Conservation (phyloP, 2,888 invertebrate species). For the Dynastes tityus region DNA sequence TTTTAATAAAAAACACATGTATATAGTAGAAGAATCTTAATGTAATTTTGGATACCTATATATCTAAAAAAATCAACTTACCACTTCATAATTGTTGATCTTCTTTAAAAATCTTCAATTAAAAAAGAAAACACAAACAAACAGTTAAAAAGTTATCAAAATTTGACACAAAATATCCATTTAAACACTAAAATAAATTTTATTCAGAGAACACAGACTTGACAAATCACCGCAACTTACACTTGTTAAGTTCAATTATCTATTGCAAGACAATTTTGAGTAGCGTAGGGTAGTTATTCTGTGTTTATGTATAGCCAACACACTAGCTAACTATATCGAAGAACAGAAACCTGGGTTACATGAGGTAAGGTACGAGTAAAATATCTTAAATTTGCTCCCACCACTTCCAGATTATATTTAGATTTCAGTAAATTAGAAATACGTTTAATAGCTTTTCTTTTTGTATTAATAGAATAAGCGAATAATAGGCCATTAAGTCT, state of each 20-base stretch:
- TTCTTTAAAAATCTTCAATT: neutral
- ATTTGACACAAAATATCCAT: neutral
- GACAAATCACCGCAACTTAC: too few species aligned
- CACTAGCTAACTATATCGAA: constrained; percentile 11
- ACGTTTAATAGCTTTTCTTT: neutral
- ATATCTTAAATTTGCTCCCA: constrained; percentile 36
- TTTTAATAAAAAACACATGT: neutral
- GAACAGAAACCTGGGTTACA: constrained; percentile 12
- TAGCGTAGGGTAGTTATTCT: neutral
- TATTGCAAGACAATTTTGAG: neutral
- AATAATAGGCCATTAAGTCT: neutral
- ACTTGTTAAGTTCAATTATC: neutral
- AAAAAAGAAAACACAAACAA: neutral
- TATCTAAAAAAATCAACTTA: neutral
- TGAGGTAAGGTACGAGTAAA: constrained; percentile 20
- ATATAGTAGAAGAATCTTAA: neutral
- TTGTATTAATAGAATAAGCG: neutral
- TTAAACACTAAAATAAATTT: neutral
- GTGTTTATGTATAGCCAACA: neutral
- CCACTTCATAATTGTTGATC: constrained; percentile 24
- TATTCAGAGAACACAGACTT: too few species aligned
- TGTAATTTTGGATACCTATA: neutral
- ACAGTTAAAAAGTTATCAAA: neutral
- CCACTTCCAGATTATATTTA: constrained; percentile 21
- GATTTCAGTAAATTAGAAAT: constrained; percentile 40